Evolutionary conservation across 1,140 invertebrate species (phyloP).

Genomic region (Anadara kagoshimensis): DNA sequence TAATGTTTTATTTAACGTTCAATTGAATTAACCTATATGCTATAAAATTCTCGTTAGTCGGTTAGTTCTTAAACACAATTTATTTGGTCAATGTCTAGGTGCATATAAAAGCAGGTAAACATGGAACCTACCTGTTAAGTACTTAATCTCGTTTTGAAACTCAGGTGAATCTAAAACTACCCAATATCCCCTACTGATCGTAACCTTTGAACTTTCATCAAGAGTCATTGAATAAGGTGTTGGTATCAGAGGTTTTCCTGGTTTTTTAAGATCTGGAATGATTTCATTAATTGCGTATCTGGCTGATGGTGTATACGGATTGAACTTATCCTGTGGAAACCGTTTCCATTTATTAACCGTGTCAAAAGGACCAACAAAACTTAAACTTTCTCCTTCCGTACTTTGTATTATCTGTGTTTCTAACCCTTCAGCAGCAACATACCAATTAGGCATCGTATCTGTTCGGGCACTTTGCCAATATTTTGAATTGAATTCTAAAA

Average conservation of each 20-base stretch:
- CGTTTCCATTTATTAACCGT: slow-evolving; percentile 58
- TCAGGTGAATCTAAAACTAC: slow-evolving; percentile 19
- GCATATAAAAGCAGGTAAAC: not conserved
- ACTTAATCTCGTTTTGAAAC: slow-evolving; percentile 23
- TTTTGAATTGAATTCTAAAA: slow-evolving; percentile 41
- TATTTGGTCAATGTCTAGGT: too few relatives aligned
- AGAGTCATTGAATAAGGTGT: slow-evolving; percentile 42
- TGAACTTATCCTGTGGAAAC: slow-evolving; percentile 52
- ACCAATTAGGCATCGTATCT: slow-evolving; percentile 66
- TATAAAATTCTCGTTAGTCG: too few relatives aligned
- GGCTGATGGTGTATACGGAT: slow-evolving; percentile 52
- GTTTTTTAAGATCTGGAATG: slow-evolving; percentile 24
- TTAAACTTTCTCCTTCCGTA: slow-evolving; percentile 45
- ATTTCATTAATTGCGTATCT: slow-evolving; percentile 39
- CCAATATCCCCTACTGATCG: slow-evolving; percentile 29
- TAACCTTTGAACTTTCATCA: slow-evolving; percentile 16
- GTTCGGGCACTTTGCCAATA: slow-evolving; percentile 60
- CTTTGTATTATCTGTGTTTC: slow-evolving; percentile 32
- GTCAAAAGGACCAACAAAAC: slow-evolving; percentile 56
- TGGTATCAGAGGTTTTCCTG: slow-evolving; percentile 44
- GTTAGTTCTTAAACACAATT: too few relatives aligned
- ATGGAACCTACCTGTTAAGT: slow-evolving; percentile 11
- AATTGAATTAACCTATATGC: too few relatives aligned
- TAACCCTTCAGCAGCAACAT: slow-evolving; percentile 50
- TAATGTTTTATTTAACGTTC: too few relatives aligned